phyloP scores from a whole-genome alignment of 1,140 invertebrate species.

The Olivierus martensii region DNA sequence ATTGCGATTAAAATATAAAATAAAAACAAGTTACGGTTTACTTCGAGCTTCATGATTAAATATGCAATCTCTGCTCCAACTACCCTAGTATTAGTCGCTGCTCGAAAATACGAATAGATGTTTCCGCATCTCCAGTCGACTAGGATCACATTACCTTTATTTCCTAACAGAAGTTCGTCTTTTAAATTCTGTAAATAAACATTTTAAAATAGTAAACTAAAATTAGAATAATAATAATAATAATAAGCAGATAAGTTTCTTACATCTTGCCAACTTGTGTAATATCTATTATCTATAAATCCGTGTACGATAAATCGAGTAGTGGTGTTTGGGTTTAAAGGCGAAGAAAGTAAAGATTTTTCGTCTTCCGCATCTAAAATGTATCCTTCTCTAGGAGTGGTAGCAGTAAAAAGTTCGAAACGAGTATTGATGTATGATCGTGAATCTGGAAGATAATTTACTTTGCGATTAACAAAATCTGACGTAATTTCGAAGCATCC shows the following conservation, averaged over 20 bases:
- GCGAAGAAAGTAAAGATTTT: constrained; percentile 5
- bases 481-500: constrained; percentile 35
- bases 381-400: not conserved
- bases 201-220: no score
- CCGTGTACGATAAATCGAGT: constrained; percentile 34
- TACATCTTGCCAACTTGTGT: constrained; percentile 47
- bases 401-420: constrained; percentile 51
- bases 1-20: no score
- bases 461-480: constrained; percentile 67
- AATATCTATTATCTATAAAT: constrained; percentile 48
- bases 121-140: constrained; percentile 30
- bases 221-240: no score
- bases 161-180: no score
- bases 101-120: constrained; percentile 27
- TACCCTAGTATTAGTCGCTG: constrained; percentile 29
- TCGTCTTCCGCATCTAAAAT: constrained; percentile 4
- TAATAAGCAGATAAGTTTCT: not conserved
- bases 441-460: constrained; percentile 64
- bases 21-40: no score
- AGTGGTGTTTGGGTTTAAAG: constrained; percentile 8
- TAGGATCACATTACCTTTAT: constrained; percentile 24
- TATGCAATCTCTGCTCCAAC: constrained; percentile 26
- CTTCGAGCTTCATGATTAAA: no score
- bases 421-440: constrained; percentile 62
- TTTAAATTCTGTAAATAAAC: no score